Evolutionary conservation across 1,140 invertebrate species (phyloP).

Genomic region (Zophobas morio): DNA sequence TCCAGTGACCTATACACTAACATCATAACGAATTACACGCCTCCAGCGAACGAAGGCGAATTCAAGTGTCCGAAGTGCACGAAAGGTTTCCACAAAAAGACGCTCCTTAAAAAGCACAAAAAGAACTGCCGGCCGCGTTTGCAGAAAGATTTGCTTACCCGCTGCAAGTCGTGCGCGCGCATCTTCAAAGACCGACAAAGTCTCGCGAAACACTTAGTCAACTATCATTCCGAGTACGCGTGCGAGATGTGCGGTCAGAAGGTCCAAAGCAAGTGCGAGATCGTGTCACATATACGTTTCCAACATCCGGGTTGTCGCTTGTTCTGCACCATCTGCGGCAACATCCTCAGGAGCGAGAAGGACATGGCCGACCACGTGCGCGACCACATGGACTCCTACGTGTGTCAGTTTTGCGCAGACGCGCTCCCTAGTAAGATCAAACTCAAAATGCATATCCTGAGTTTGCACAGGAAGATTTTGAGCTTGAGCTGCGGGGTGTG

Average conservation of each 20-base stretch:
- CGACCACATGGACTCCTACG: conserved; percentile 71
- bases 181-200: conserved; percentile 74
- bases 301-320: conserved; percentile 73
- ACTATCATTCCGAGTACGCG: conserved; percentile 72
- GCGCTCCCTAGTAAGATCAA: conserved; percentile 74
- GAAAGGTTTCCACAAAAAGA: conserved; percentile 72
- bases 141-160: conserved; percentile 72
- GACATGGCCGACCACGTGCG: conserved; percentile 71
- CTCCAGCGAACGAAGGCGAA: conserved; percentile 67
- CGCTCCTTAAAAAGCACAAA: conserved; percentile 72
- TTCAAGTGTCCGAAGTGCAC: conserved; percentile 72
- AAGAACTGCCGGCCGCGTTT: conserved; percentile 69
- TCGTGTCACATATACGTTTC: conserved; percentile 74
- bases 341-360: conserved; percentile 72
- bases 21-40: conserved; percentile 66
- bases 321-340: conserved; percentile 71
- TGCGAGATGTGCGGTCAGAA: conserved; percentile 73
- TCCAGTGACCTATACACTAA: conserved; percentile 63
- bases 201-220: conserved; percentile 72
- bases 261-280: conserved; percentile 71
- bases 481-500: conserved; percentile 75
- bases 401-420: conserved; percentile 77
- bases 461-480: conserved; percentile 72
- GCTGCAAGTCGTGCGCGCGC: conserved; percentile 72
- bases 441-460: conserved; percentile 74